Evolutionary conservation across 1,140 invertebrate species (phyloP), one percentile per base, ranked within the genome.

Genomic region (Bemisia tabaci): DNA sequence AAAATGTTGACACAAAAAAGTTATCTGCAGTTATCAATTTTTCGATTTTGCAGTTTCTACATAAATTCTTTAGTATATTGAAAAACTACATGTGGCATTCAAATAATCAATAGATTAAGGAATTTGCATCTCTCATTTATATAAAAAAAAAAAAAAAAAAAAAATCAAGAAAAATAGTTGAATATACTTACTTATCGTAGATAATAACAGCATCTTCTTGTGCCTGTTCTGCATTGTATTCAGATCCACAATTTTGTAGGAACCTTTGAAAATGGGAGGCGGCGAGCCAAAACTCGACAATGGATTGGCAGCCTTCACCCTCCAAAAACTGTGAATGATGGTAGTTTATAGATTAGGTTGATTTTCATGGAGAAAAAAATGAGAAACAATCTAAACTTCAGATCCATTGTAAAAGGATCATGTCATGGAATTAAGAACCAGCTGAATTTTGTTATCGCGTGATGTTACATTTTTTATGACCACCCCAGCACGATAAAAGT

Each of bases 241-340:
- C 72, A 60, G 77, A 78, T 70, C 72, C 72, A 59, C 82, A 81
- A 68, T 81, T 80, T 81, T 80, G 17, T 17, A 48, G 79, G 70
- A 64, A 91, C 77, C 76, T 93, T 48, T 67, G 21, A 22, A 65
- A 63, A 24, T 65, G 62, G 62, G 87, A 87, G 22, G 88, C 86
- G 22, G 90, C 87, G 76, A 95, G 85, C 85, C 92, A 89, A 80
- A 96, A 95, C 76, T 96, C 93, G 60, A 97, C 79, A 60, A 94
- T 80, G 71, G 85, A 81, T 68, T 87, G 84, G 73, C 87, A 89
- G 67, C 84, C 83, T 79, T 95, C 90, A 76, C 94, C 87, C 74
- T 96, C 93, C 79, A 95, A 83, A 79, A 88, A 95, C 85, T 87
- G 70, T 39, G 77, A 76, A 71, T n/a, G n/a, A n/a, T n/a, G n/a